These are phyloP conservation scores for Ia io DNA, from an alignment of 2,113 vertebrate genomes.

Conservation along the genomic window DNA sequence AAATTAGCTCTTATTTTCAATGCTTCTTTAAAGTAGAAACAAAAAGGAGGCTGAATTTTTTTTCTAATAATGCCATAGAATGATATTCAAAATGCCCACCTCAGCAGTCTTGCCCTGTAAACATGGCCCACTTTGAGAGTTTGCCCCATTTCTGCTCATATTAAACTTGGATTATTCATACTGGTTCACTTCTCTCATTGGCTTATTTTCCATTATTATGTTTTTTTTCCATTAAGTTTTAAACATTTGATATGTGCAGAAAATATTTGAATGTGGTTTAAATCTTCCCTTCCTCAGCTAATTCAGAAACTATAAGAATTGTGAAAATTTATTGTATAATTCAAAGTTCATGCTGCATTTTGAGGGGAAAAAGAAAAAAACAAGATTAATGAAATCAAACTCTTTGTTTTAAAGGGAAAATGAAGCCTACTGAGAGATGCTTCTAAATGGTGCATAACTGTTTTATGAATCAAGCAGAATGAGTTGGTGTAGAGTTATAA, in stretches of 20 bases:
- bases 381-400: slow-evolving; percentile 50
- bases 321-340: neutral
- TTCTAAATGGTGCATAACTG: slow-evolving; percentile 50
- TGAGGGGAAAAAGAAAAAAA: neutral
- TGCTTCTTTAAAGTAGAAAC: neutral
- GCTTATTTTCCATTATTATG: neutral
- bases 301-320: neutral
- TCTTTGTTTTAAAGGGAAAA: slow-evolving; percentile 29
- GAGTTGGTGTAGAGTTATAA: slow-evolving; percentile 45
- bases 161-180: neutral
- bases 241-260: neutral
- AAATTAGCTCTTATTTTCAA: neutral
- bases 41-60: neutral
- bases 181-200: accelerated
- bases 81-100: neutral
- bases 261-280: neutral
- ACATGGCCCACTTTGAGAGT: neutral
- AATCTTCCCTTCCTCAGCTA: neutral
- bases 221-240: neutral
- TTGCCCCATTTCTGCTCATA: neutral
- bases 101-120: neutral
- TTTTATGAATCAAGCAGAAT: slow-evolving; percentile 61
- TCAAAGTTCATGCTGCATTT: neutral
- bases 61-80: neutral
- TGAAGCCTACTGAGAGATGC: slow-evolving; percentile 43